Evolutionary conservation across 2,797 vertebrate genomes (phyloP).

Genomic region (Oryzias sinensis): DNA sequence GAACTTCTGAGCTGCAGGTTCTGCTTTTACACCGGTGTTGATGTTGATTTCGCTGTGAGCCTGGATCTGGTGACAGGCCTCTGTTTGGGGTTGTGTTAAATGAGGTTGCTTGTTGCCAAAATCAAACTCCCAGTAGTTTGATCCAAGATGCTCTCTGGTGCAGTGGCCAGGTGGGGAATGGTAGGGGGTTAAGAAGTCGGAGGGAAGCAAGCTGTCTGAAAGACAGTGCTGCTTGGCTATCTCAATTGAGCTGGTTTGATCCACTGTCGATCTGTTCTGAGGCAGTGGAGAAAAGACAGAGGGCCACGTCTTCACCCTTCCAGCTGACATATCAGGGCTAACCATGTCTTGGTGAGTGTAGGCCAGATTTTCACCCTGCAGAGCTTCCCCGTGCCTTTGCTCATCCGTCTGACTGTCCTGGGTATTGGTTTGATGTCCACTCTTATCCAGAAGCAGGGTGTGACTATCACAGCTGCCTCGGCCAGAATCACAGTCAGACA

Average conservation of each 20-base stretch:
- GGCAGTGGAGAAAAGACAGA: conserved; percentile 66
- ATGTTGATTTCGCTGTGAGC: conserved; percentile 51
- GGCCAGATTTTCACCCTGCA: conserved; percentile 12
- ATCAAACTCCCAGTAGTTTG: conserved; percentile 30
- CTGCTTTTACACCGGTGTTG: conserved; percentile 36
- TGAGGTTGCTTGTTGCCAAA: conserved; percentile 32
- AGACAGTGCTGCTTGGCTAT: conserved; percentile 71
- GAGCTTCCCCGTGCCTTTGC: conserved; percentile 17
- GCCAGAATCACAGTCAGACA: conserved; percentile 87
- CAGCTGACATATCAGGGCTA: conserved; percentile 46
- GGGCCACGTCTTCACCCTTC: conserved; percentile 80
- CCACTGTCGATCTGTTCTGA: conserved; percentile 36
- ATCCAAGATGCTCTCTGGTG: conserved; percentile 20
- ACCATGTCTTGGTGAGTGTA: conserved; percentile 18
- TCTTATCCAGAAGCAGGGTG: conserved; percentile 84
- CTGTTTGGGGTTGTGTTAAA: conserved; percentile 16
- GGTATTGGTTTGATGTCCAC: conserved; percentile 32
- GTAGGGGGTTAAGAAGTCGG: conserved; percentile 17
- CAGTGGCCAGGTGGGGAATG: conserved; percentile 22
- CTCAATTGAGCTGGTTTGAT: conserved; percentile 44
- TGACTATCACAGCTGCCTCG: conserved; percentile 90
- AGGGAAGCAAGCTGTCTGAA: conserved; percentile 54
- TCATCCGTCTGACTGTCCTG: not conserved
- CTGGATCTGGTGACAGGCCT: conserved; percentile 29
- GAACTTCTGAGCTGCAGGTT: conserved; percentile 17